Evolutionary conservation across 2,113 vertebrate species (phyloP), one percentile per base, ranked within the genome.

Genomic region (Orycteropus afer): DNA sequence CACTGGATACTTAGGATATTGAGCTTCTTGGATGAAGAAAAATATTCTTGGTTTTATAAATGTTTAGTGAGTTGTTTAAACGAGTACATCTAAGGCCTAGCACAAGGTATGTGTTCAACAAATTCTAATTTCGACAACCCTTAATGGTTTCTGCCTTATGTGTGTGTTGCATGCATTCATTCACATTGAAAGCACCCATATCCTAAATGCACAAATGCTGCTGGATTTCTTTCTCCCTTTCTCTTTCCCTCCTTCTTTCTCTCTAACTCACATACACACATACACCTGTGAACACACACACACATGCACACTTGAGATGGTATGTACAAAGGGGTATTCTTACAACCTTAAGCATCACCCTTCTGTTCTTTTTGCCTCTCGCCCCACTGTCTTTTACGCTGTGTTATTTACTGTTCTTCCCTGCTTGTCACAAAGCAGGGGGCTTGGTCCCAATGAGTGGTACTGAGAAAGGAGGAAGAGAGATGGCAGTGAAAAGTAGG

Each of bases 21-120:
- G 81, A 47, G 29, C 40, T 71, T 61, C 61, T 67, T 67, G 63
- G 57, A 15, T 59, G 20, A 27, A 69, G n/a, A 61, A 82, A 80
- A 79, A 40, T 51, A 7, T 63, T 81, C 77, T 51, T 51, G 29
- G 78, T 74, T 91, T 91, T 80, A 37, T 32, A 61, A 89, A 40
- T 61, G 13, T 86, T 79, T 80, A 29, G 20, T 51, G 40, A 86
- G 15, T 80, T 81, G 5, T 59, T 96, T n/a, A 65, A 40, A 55
- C 40, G 51, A 34, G 5, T 67, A 34, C 74, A 45, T n/a, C 25
- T 80, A 82, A 47, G 59, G 10, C 25, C 78, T 11, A 14, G 80
- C 47, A 45, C 37, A 89, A 74, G 57, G 42, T 51, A 67, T 45
- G 9, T 77, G 17, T 83, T 82, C n/a, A 55, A 55, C 18, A 93